Base-by-base conservation (phyloP, 1,140 invertebrate genomes). In the Neodiprion virginianus region DNA sequence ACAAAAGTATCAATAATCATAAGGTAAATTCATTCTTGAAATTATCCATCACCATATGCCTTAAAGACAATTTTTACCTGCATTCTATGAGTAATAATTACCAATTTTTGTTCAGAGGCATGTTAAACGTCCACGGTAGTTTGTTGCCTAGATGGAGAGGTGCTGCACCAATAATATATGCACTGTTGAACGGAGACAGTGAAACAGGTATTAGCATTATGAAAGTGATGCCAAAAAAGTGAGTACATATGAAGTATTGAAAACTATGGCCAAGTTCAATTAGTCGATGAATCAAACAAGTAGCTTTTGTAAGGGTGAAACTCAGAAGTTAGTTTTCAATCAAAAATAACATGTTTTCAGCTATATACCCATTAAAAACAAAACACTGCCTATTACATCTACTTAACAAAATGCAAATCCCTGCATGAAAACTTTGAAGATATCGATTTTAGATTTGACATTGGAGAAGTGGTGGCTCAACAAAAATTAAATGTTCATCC, bases 141-240 rank as follows among this genome's bases (percentile, higher is more conserved):
- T 84, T 99, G 49, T 85, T 99, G 78, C 98, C 98, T 47, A 90
- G 94, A 76, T 99, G 96, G 96, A 89, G 97, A 86, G 98, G 98
- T 49, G 96, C 97, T 67, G 93, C 96, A 11, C 97, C 97, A 5
- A 93, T 98, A 68, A 90, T 94, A 76, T 91, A 96, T 87, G 91
- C 95, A n/a, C 88, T 98, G 72, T 91, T 95, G 73, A 93, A 95
- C 89, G 96, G 95, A 47, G 97, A 99, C 84, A 79, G 83, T 40
- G 86, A 90, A 72, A 96, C 96, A 28, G 98, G 98, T 53, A 89
- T 99, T 48, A 94, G 95, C 5, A 92, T 99, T 48, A 98, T 98
- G 93, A 93, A 92, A 87, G 96, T 99, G 72, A 91, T 92, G 80
- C 94, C 97, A 23, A 90, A 96, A 84, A 92, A 92, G 93, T 93